These are phyloP conservation scores for Drosophila pallidifrons DNA, from an alignment of 1,140 invertebrate genomes.

Conservation along the genomic window DNA sequence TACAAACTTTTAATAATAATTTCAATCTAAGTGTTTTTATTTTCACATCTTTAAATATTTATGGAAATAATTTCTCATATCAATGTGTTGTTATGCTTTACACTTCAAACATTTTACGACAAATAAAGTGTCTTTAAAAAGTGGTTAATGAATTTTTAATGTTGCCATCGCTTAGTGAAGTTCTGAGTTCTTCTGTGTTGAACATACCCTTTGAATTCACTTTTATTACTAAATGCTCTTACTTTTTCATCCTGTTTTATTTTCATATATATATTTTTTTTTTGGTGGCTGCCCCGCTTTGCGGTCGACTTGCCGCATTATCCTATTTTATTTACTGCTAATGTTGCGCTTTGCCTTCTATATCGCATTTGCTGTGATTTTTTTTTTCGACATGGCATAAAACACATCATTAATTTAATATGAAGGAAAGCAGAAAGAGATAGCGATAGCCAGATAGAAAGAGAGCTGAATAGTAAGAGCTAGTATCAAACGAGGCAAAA, in stretches of 20 bases:
- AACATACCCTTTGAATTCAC: not conserved
- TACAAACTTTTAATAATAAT: no score
- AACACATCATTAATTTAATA: slow-evolving; percentile 83
- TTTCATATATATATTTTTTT: slow-evolving; percentile 2
- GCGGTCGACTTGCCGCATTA: slow-evolving; percentile 80
- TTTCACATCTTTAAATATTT: no score
- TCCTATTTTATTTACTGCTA: slow-evolving; percentile 83
- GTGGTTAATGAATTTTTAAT: not conserved
- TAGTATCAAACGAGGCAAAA: slow-evolving; percentile 62
- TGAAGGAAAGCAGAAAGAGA: slow-evolving; percentile 44
- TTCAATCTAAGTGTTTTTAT: no score
- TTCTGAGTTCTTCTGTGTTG: not conserved
- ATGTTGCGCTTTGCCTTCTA: slow-evolving; percentile 78
- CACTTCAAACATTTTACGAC: not conserved
- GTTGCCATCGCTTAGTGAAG: not conserved
- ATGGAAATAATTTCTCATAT: no score
- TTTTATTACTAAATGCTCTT: slow-evolving; percentile 22
- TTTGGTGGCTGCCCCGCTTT: slow-evolving; percentile 34
- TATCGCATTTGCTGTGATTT: slow-evolving; percentile 80
- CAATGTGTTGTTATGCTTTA: no score
- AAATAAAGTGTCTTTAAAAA: no score
- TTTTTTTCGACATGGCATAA: slow-evolving; percentile 66
- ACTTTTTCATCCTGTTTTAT: slow-evolving; percentile 9
- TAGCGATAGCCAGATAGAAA: slow-evolving; percentile 27
- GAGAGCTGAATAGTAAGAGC: slow-evolving; percentile 29